A percentile compares a stretch with the other conserved stretches of the same genome.
These are phyloP conservation scores for Crenuchus spilurus DNA, from an alignment of 2,797 vertebrate species.

Conservation along the genomic window DNA sequence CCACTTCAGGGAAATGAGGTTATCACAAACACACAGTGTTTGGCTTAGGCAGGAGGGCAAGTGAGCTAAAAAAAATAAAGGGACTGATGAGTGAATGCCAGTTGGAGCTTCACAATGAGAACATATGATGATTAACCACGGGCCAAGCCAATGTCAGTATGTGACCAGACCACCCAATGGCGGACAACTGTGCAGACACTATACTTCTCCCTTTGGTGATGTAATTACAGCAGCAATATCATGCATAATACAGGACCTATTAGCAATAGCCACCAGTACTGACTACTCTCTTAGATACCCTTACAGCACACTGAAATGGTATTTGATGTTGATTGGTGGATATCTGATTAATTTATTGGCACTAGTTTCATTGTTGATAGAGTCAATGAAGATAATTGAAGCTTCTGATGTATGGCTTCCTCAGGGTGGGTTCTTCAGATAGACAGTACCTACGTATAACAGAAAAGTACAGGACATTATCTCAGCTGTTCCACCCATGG, in stretches of 20 bases:
- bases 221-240: slow-evolving; percentile 29
- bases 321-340: slow-evolving; percentile 9
- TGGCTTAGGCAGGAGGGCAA: background rate
- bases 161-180: background rate
- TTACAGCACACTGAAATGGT: slow-evolving; percentile 1
- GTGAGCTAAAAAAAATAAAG: slow-evolving; percentile 2
- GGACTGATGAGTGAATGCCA: slow-evolving; percentile 17
- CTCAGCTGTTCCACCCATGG: background rate
- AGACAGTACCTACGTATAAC: background rate
- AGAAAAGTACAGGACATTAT: slow-evolving; percentile 6
- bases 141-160: slow-evolving; percentile 8
- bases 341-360: slow-evolving; percentile 17
- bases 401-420: background rate
- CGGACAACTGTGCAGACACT: background rate
- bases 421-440: background rate
- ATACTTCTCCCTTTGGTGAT: background rate
- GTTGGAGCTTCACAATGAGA: slow-evolving; percentile 31
- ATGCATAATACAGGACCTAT: background rate
- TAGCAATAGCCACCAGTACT: slow-evolving; percentile 28
- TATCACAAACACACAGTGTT: slow-evolving; percentile 25
- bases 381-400: background rate
- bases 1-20: slow-evolving; percentile 35
- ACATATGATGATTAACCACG: slow-evolving; percentile 18
- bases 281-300: background rate
- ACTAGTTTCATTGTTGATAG: slow-evolving; percentile 5